Conservation (phyloP, 2,113 vertebrate species). For the Suncus etruscus region DNA sequence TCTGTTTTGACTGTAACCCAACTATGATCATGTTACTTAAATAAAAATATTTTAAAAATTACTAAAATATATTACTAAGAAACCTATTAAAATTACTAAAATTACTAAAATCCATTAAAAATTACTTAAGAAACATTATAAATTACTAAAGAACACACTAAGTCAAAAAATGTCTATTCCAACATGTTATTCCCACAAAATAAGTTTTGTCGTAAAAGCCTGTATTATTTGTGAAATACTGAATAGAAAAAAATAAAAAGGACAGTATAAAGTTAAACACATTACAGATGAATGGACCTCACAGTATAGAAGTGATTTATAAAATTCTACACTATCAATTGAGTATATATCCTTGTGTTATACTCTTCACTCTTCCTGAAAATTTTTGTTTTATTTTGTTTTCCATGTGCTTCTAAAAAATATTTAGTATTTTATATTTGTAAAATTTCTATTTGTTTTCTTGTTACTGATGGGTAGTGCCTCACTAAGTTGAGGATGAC, state of each 20-base stretch:
- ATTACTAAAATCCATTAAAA: too few relatives aligned
- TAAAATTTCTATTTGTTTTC: neutral
- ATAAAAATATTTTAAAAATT: too few relatives aligned
- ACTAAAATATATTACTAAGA: too few relatives aligned
- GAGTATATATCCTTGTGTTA: neutral
- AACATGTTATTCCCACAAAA: slow-evolving; percentile 42
- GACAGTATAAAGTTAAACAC: neutral
- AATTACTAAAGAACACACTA: too few relatives aligned
- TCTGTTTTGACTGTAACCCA: too few relatives aligned
- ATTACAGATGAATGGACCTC: neutral
- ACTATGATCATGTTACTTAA: too few relatives aligned
- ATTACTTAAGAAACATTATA: too few relatives aligned
- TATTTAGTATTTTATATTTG: neutral
- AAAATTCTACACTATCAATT: neutral
- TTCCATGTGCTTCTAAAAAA: neutral
- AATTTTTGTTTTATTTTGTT: slow-evolving; percentile 1
- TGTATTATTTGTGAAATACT: slow-evolving; percentile 50
- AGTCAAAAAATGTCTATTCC: too few relatives aligned
- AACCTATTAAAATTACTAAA: too few relatives aligned
- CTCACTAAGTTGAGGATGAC: neutral
- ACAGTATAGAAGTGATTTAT: neutral
- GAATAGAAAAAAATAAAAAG: neutral
- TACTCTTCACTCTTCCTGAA: neutral
- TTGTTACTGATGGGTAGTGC: neutral
- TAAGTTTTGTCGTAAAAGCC: slow-evolving; percentile 57